These are phyloP conservation scores for Lampropteryx suffumata DNA, from an alignment of 2,888 invertebrate genomes.

Conservation along the genomic window DNA sequence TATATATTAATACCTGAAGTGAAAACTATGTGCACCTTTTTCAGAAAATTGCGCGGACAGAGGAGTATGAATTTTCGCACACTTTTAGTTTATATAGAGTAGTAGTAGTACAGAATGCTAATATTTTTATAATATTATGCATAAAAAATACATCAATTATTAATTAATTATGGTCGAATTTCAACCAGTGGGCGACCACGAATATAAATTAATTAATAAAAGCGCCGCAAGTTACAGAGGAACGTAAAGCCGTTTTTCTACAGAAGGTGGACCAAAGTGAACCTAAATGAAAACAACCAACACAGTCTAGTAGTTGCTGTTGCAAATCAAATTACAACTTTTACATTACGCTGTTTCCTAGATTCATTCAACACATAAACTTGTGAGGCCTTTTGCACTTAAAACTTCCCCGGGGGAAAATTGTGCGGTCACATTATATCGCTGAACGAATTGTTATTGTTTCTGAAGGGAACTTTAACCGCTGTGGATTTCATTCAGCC, in stretches of 20 bases:
- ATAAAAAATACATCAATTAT: no score
- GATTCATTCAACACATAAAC: constrained; percentile 71
- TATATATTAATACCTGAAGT: no score
- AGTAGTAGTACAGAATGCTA: no score
- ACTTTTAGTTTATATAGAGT: no score
- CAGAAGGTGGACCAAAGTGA: constrained; percentile 39
- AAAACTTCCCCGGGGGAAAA: constrained; percentile 63
- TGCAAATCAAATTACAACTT: constrained; percentile 74
- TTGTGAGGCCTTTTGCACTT: constrained; percentile 72
- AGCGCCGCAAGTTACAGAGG: constrained; percentile 49
- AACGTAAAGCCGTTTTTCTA: constrained; percentile 48
- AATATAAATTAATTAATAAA: no score
- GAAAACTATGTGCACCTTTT: no score
- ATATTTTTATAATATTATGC: no score
- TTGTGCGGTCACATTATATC: constrained; percentile 64
- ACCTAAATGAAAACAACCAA: constrained; percentile 64
- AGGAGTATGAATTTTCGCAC: no score
- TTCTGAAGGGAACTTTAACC: constrained; percentile 66
- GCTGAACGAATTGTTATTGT: constrained; percentile 69
- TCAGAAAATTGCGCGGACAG: no score
- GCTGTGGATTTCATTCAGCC: constrained; percentile 56
- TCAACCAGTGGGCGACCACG: no score
- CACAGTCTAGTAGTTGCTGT: constrained; percentile 55
- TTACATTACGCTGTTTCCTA: constrained; percentile 63
- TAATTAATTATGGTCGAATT: no score